Conservation (phyloP, 2,797 vertebrate genomes). For the Propithecus deckenii region DNA sequence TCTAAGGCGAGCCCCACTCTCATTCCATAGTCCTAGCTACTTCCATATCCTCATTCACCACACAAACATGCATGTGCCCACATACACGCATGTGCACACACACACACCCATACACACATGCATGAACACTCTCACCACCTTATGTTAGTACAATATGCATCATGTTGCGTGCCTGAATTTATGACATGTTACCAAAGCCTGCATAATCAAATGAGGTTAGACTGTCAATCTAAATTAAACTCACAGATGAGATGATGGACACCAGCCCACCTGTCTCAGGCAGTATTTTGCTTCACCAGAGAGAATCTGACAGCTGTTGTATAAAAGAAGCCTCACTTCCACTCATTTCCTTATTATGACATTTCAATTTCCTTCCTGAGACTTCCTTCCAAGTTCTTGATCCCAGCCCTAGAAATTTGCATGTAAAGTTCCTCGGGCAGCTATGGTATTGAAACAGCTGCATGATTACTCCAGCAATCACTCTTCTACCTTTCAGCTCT, state of each 20-base stretch:
- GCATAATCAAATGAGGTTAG: not conserved
- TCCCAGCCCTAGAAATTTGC: conserved; percentile 39
- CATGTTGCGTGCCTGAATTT: not conserved
- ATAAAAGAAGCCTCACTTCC: conserved; percentile 52
- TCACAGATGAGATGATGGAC: not conserved
- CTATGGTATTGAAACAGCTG: conserved; percentile 60
- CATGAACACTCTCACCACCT: not conserved
- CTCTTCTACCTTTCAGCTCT: conserved; percentile 52
- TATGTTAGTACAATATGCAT: not conserved
- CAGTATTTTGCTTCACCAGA: conserved; percentile 32
- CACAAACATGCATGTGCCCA: no score
- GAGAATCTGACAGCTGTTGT: conserved; percentile 46
- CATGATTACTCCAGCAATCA: conserved; percentile 7
- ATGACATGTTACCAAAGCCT: not conserved
- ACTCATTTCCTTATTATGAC: conserved; percentile 33
- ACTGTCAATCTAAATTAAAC: conserved; percentile 38
- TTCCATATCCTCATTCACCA: not conserved
- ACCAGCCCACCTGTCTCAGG: not conserved
- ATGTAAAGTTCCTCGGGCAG: not conserved
- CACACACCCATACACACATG: not conserved
- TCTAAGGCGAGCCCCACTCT: not conserved
- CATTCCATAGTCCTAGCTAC: not conserved
- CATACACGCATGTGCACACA: not conserved
- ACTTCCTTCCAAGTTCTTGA: conserved; percentile 65
- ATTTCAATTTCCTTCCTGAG: conserved; percentile 57